Evolutionary conservation across 2,888 invertebrate species (phyloP), one percentile per base, ranked within the genome.

Genomic region (Pantelozetes paolii): DNA sequence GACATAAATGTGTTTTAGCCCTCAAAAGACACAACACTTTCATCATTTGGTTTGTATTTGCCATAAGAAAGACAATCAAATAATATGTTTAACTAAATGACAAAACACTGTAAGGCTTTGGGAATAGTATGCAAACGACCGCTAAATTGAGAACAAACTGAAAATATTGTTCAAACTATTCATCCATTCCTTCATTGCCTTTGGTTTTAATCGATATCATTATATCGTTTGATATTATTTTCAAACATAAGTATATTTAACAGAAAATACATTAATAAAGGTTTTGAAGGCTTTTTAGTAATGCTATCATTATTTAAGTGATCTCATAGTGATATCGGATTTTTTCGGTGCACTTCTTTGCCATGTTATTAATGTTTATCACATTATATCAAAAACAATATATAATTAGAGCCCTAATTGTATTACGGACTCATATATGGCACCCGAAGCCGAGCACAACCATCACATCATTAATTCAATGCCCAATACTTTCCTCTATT

Each of bases 291-390:
- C 18, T 54, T 54, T 54, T 26, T 18, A 26, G 9, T 54, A 54
- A 54, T 54, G 54, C 54, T 54, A 54, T 54, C 54, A 20, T 54
- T 54, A 54, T 26, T 54, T 8, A 54, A 54, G 54, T 54, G 54
- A 54, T 15, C 23, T 54, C 28, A 26, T 20, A 6, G 13, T 54
- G 28, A 54, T 54, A 54, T 54, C 18, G 18, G 11, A 26, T 54
- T 54, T 54, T 54, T 54, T 50, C 50, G 6, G 50, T 20, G 36
- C 45, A 9, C 18, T 45, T 45, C 11, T 45, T 45, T 45, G 36
- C 45, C 11, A 45, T 54, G 23, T 15, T 45, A 54, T 54, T 8
- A 26, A 54, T 26, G 23, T 54, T 54, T 54, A 54, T 54, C 54
- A 54, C 54, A 54, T 54, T 54, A 26, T 54, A 20, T 54, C 13